phyloP scores from a whole-genome alignment of 2,113 vertebrate genomes.

The Corydoras sp. region DNA sequence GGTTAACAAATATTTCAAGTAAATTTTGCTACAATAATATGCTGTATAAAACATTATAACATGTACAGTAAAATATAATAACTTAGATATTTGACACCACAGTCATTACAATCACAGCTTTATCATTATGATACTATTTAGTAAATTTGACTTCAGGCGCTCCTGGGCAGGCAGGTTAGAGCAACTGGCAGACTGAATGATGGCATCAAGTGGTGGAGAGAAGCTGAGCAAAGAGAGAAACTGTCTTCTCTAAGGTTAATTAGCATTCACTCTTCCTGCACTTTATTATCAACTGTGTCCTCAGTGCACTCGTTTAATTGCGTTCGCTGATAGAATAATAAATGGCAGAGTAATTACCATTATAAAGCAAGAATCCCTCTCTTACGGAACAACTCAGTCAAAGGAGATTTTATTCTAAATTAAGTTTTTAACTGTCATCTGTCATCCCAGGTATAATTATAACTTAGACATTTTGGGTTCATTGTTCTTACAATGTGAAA shows the following conservation, averaged over 20 bases:
- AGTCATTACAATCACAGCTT: too few relatives aligned
- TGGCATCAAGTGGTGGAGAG: conserved; percentile 56
- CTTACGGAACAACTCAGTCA: conserved; percentile 99
- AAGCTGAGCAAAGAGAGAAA: conserved; percentile 85
- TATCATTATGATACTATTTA: too few relatives aligned
- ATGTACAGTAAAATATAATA: too few relatives aligned
- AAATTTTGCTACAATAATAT: too few relatives aligned
- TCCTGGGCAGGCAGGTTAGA: conserved; percentile 6
- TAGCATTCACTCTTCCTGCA: conserved; percentile 97
- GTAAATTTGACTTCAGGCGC: too few relatives aligned
- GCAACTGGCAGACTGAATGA: conserved; percentile 19
- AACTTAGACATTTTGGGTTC: conserved; percentile 97
- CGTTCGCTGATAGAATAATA: conserved; percentile 99
- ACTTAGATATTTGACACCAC: too few relatives aligned
- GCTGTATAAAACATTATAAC: too few relatives aligned
- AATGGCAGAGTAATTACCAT: conserved; percentile 99
- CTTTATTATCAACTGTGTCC: conserved; percentile 99
- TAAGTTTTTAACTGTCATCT: conserved; percentile 99
- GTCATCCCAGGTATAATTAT: conserved; percentile 99
- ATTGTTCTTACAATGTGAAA: conserved; percentile 79
- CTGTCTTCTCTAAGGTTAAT: conserved; percentile 98
- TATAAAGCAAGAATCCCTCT: conserved; percentile 99
- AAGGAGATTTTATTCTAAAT: conserved; percentile 99
- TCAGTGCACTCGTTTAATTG: conserved; percentile 99
- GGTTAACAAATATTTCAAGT: too few relatives aligned